Percentiles rank a stretch among this genome's conserved stretches.
These are phyloP conservation scores for Scarus forsteni DNA, from an alignment of 2,797 vertebrate species.

Conservation along the genomic window DNA sequence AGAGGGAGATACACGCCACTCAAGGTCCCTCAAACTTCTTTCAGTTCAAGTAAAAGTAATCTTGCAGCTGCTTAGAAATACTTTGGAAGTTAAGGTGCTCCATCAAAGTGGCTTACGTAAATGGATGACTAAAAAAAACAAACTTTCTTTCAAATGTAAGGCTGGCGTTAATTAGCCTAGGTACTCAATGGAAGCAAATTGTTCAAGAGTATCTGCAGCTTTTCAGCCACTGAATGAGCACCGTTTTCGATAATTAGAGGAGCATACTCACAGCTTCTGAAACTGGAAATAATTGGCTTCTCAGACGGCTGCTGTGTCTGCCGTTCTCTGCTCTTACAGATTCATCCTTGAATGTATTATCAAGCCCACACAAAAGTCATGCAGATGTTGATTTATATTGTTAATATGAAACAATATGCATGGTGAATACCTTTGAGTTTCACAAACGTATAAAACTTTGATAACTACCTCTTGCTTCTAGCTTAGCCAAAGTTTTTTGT, in stretches of 20 bases:
- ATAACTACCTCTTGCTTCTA: background rate
- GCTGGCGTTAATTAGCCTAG: constrained; percentile 72
- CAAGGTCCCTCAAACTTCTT: constrained; percentile 67
- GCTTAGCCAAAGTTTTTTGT: no score
- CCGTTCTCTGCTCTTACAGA: constrained; percentile 53
- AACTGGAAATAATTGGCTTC: constrained; percentile 79
- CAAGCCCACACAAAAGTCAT: constrained; percentile 23
- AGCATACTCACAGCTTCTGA: constrained; percentile 69
- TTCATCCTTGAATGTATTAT: constrained; percentile 61
- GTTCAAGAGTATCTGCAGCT: constrained; percentile 77
- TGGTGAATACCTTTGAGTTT: constrained; percentile 4
- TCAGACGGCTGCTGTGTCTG: constrained; percentile 63
- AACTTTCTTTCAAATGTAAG: constrained; percentile 66
- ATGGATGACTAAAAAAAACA: constrained; percentile 62
- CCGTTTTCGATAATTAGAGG: constrained; percentile 74
- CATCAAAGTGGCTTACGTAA: constrained; percentile 63
- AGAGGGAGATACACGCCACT: constrained; percentile 62
- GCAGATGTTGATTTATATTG: constrained; percentile 43
- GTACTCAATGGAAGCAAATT: constrained; percentile 74
- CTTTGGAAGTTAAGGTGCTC: constrained; percentile 51
- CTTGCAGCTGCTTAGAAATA: constrained; percentile 46
- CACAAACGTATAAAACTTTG: constrained; percentile 22
- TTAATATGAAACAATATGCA: constrained; percentile 16
- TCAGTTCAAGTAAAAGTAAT: constrained; percentile 46
- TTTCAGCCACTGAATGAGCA: constrained; percentile 70